Percentiles rank a stretch among this genome's conserved stretches.
phyloP scores from a whole-genome alignment of 2,888 invertebrate genomes.

The Machimus atricapillus region DNA sequence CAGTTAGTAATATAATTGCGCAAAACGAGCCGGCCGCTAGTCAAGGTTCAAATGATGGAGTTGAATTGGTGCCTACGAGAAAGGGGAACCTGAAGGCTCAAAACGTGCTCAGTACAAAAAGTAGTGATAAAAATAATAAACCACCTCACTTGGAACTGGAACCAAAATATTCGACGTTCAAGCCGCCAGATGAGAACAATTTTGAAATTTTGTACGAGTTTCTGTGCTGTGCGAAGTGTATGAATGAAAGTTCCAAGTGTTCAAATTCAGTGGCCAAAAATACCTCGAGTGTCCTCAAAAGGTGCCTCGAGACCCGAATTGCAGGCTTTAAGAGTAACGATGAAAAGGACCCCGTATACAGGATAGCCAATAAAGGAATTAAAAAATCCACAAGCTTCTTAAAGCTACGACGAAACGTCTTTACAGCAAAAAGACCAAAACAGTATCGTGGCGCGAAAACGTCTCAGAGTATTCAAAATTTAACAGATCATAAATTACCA shows the following conservation, averaged over 20 bases:
- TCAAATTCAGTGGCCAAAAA: constrained; percentile 42
- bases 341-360: constrained; percentile 56
- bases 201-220: constrained; percentile 61
- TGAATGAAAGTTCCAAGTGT: constrained; percentile 51
- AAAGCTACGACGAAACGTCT: constrained; percentile 31
- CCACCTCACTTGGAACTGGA: constrained; percentile 50
- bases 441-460: neutral
- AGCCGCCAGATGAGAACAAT: constrained; percentile 41
- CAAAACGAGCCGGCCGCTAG: constrained; percentile 21
- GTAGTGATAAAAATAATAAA: constrained; percentile 3
- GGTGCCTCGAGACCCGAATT: constrained; percentile 52
- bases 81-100: neutral
- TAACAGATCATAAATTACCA: constrained; percentile 49
- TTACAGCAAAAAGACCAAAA: neutral
- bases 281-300: constrained; percentile 52
- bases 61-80: neutral
- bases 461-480: neutral
- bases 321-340: neutral
- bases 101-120: neutral
- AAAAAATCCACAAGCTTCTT: constrained; percentile 45
- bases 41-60: neutral
- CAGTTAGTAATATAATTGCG: constrained; percentile 21
- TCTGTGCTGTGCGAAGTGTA: constrained; percentile 62
- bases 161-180: constrained; percentile 57
- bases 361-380: constrained; percentile 58